Conservation (phyloP, 2,888 invertebrate genomes). For the Chrysina gloriosa region DNA sequence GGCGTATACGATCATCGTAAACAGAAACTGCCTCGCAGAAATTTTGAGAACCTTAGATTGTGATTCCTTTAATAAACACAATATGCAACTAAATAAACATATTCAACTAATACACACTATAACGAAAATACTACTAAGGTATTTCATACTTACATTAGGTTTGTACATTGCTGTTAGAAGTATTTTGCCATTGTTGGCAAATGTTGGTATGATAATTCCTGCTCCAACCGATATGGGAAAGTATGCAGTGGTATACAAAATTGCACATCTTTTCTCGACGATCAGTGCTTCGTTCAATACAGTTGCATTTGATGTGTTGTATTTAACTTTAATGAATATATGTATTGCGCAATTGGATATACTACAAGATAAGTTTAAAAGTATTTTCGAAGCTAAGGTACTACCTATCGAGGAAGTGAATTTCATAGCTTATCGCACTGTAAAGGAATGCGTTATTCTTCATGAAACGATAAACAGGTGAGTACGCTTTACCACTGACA, state of each 20-base stretch:
- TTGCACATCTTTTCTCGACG: neutral
- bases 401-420: neutral
- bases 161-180: neutral
- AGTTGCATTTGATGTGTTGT: neutral
- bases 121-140: neutral
- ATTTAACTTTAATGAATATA: slow-evolving; percentile 1
- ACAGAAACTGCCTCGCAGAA: neutral
- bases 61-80: neutral
- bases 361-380: neutral
- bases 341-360: slow-evolving; percentile 6
- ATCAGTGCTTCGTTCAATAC: neutral
- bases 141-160: neutral
- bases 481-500: neutral
- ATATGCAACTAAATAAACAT: neutral
- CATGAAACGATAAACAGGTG: slow-evolving; percentile 28
- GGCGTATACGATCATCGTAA: neutral
- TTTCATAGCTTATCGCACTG: neutral
- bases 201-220: slow-evolving; percentile 7
- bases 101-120: neutral
- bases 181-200: neutral
- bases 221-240: neutral
- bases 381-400: neutral
- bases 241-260: neutral
- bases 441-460: slow-evolving; percentile 22
- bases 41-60: neutral